Conservation (phyloP, 2,888 invertebrate genomes). For the Dynastes maya region DNA sequence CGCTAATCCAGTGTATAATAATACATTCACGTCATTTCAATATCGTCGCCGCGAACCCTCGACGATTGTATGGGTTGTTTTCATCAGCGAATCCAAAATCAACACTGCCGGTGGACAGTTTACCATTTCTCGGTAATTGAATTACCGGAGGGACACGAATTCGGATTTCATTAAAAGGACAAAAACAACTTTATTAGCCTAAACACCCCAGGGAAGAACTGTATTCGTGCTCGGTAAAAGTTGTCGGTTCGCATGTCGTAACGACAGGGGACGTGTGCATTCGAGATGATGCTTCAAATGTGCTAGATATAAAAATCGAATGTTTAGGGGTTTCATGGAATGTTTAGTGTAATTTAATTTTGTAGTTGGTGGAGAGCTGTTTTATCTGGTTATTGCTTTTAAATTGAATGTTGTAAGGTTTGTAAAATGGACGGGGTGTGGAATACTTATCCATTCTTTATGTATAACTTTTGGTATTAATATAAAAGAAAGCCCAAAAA, state of each 20-base stretch:
- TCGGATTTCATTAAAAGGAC: slow-evolving; percentile 42
- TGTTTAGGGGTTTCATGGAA: too few relatives aligned
- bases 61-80: slow-evolving; percentile 11
- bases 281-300: too few relatives aligned
- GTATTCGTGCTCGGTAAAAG: neutral
- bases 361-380: too few relatives aligned
- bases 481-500: too few relatives aligned
- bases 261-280: neutral
- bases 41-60: neutral
- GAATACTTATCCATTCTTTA: too few relatives aligned
- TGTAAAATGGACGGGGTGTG: too few relatives aligned
- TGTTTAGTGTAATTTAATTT: too few relatives aligned
- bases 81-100: slow-evolving; percentile 26
- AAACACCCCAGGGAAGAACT: slow-evolving; percentile 27
- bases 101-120: slow-evolving; percentile 28
- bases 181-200: slow-evolving; percentile 41
- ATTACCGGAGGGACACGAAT: slow-evolving; percentile 31
- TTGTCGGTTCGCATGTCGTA: neutral
- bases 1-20: neutral
- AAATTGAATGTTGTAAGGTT: too few relatives aligned
- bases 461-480: too few relatives aligned
- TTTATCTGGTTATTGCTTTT: too few relatives aligned
- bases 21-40: neutral
- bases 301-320: too few relatives aligned
- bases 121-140: slow-evolving; percentile 33